Conservation (phyloP, 2,797 vertebrate species). For the Etheostoma perlongum region DNA sequence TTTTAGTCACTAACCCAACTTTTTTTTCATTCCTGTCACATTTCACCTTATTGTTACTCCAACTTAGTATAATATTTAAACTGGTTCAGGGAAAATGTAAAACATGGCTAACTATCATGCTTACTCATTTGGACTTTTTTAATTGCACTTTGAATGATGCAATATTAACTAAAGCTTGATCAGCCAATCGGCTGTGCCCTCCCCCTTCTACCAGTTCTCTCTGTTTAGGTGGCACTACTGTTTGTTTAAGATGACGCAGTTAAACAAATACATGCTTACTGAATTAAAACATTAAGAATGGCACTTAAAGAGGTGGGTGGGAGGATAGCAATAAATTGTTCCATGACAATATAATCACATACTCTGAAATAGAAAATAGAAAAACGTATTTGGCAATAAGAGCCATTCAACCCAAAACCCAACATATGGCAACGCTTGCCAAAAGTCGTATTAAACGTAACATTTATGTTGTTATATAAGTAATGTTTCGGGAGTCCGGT, state of each 20-base stretch:
- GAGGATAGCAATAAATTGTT: neutral
- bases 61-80: neutral
- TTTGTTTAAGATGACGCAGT: too few species aligned
- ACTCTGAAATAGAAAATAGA: neutral
- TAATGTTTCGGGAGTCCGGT: neutral
- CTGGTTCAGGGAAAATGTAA: neutral
- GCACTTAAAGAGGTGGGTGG: neutral
- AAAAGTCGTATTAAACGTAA: too few species aligned
- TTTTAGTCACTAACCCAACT: neutral
- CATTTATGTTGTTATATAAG: too few species aligned
- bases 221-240: too few species aligned
- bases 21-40: too few species aligned
- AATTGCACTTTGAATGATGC: constrained; percentile 13
- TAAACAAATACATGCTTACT: neutral
- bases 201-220: too few species aligned
- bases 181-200: fast-evolving
- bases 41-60: neutral
- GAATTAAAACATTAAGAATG: too few species aligned
- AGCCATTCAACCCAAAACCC: neutral
- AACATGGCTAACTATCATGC: too few species aligned
- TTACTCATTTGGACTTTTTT: neutral
- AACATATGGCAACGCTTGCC: too few species aligned
- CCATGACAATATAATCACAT: neutral
- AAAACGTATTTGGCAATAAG: neutral
- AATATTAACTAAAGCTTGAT: neutral